A percentile compares a stretch with the other conserved stretches of the same genome.
phyloP scores from a whole-genome alignment of 2,797 vertebrate species.

The Lateolabrax maculatus region DNA sequence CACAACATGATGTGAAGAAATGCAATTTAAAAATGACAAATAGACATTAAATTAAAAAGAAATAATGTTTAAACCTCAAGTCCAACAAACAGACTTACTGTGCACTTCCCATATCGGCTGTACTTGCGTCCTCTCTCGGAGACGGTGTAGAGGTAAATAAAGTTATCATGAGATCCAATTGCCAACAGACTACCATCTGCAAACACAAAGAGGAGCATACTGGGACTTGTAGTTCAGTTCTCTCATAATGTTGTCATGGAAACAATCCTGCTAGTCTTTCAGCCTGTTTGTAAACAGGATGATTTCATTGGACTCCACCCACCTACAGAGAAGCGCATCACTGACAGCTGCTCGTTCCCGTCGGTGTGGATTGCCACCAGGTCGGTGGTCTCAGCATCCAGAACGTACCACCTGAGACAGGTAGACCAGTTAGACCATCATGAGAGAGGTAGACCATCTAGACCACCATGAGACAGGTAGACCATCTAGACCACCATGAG shows the following conservation, averaged over 20 bases:
- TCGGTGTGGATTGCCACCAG: conserved; percentile 98
- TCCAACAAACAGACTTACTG: conserved; percentile 83
- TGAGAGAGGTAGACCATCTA: neutral
- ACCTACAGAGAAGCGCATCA: conserved; percentile 97
- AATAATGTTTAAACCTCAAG: neutral
- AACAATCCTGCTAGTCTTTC: neutral
- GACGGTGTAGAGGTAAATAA: conserved; percentile 97
- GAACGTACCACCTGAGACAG: conserved; percentile 93
- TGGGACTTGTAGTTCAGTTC: conserved; percentile 39
- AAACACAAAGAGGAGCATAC: conserved; percentile 30
- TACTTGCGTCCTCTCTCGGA: conserved; percentile 97
- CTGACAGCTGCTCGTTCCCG: conserved; percentile 96
- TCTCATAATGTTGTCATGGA: neutral
- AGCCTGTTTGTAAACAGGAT: neutral
- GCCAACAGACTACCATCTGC: conserved; percentile 94
- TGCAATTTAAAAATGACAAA: neutral
- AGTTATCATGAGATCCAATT: conserved; percentile 98
- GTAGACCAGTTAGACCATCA: neutral
- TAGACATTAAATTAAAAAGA: neutral
- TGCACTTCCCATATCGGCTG: conserved; percentile 96
- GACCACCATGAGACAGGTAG: conserved; percentile 56
- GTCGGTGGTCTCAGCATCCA: conserved; percentile 96
- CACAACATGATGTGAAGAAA: neutral
- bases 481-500: conserved; percentile 86
- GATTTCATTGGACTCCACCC: conserved; percentile 63